These are phyloP conservation scores for Nyctalus aviator DNA, from an alignment of 2,797 vertebrate genomes.

Conservation along the genomic window DNA sequence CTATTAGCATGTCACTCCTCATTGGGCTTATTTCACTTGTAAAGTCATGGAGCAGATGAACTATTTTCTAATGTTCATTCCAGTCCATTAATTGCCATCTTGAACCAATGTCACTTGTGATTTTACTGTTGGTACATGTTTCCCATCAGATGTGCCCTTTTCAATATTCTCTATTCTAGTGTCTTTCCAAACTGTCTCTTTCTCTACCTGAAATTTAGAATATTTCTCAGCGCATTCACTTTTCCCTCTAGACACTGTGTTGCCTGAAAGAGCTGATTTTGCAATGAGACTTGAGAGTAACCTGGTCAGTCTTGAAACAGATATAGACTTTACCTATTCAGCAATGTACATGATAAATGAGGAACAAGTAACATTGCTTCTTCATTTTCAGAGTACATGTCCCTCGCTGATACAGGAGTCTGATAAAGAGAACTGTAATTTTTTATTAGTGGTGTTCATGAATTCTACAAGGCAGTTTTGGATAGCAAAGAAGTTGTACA, in stretches of 20 bases:
- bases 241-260: not conserved
- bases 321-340: not conserved
- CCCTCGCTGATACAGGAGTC: not conserved
- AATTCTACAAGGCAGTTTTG: not conserved
- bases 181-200: not conserved
- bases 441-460: not conserved
- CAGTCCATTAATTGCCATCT: conserved; percentile 59
- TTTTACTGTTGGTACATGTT: conserved; percentile 23
- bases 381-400: not conserved
- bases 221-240: not conserved
- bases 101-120: conserved; percentile 33
- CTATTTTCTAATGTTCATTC: conserved; percentile 59
- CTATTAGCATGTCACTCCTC: conserved; percentile 41
- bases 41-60: conserved; percentile 43
- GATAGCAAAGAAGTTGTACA: not conserved
- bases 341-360: not conserved
- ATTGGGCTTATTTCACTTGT: conserved; percentile 54
- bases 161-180: not conserved
- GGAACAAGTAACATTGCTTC: not conserved
- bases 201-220: not conserved
- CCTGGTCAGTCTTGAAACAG: conserved; percentile 6
- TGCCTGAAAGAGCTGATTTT: conserved; percentile 24
- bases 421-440: not conserved
- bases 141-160: not conserved
- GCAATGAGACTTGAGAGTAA: not conserved